These are phyloP conservation scores for Drosophila nebulosa DNA, from an alignment of 1,140 invertebrate genomes.

Conservation along the genomic window DNA sequence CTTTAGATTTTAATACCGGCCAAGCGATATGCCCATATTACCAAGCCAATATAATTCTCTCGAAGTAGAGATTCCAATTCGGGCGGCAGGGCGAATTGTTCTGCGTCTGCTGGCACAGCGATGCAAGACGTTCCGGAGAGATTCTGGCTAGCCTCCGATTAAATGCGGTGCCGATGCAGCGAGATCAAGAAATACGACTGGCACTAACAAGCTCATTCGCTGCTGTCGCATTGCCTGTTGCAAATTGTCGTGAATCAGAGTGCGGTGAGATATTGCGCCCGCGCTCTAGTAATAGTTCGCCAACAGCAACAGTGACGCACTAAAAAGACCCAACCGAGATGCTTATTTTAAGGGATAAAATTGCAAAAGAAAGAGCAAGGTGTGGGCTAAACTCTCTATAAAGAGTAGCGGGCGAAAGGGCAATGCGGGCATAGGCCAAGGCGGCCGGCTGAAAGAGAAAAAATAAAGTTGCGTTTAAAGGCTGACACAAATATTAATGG, in stretches of 20 bases:
- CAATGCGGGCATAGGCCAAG: constrained; percentile 72
- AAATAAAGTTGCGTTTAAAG: constrained; percentile 91
- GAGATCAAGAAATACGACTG: constrained; percentile 46
- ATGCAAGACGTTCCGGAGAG: constrained; percentile 80
- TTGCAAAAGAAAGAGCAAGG: constrained; percentile 75
- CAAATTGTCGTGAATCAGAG: constrained; percentile 26
- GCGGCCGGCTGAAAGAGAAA: constrained; percentile 84
- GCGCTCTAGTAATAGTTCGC: constrained; percentile 58
- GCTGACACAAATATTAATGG: constrained; percentile 87
- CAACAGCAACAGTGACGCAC: constrained; percentile 31
- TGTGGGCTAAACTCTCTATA: constrained; percentile 68
- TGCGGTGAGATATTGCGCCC: constrained; percentile 53
- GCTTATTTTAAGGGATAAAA: constrained; percentile 71
- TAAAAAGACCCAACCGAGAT: constrained; percentile 72
- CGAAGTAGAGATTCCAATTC: constrained; percentile 83
- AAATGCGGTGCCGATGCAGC: constrained; percentile 76
- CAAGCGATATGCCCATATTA: constrained; percentile 63
- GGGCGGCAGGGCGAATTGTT: constrained; percentile 52
- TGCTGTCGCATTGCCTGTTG: not conserved
- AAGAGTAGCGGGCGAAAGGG: constrained; percentile 76
- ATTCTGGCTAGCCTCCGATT: constrained; percentile 71
- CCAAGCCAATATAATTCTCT: constrained; percentile 85
- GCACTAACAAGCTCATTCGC: constrained; percentile 25
- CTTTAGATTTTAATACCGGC: constrained; percentile 82
- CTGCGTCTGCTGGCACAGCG: constrained; percentile 82